Evolutionary conservation across 2,888 invertebrate species (phyloP), one percentile per base, ranked within the genome.

Genomic region (Drosophila flavopinicola): DNA sequence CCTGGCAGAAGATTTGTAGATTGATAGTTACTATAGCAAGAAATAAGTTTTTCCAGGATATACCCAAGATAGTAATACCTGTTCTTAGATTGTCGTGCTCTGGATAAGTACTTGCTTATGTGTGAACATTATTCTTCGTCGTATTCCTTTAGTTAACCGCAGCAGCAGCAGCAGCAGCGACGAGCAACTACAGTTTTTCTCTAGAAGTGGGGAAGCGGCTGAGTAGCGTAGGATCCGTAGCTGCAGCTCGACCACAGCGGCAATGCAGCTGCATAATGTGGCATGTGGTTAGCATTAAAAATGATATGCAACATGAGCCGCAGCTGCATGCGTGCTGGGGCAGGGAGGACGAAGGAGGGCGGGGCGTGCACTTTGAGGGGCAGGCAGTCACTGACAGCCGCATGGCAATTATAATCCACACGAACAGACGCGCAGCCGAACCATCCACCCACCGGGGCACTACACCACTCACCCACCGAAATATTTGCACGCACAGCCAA

Each of bases 231-330:
- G 37, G 45, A 64, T 54, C 52, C 49, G 72, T 32, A 53, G 56
- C 52, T 63, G 35, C 17, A 77, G 57, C 53, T 49, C 52, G 67
- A 85, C 83, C 85, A 60, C 87, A 87, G 68, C 71, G 68, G 85
- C 79, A 75, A 71, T 86, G 78, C 83, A 74, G 85, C 78, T 75
- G 83, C 73, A 88, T 86, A 83, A 85, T 82, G 87, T 73, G 83
- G 85, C 87, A 69, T 88, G 88, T 72, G 88, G 85, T 83, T 88
- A 85, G 88, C 87, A 85, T 88, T 87, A 85, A 85, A 87, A 85
- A 87, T 85, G 85, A 88, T 85, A 85, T 85, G 85, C 82, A 85
- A 76, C 85, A 75, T 67, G 74, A 87, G 70, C 48, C 52, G 60
- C 82, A 77, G 53, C 70, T 78, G 54, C 35, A 37, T 60, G 82